Base-by-base conservation (phyloP, 2,113 vertebrate species). In the Chloropsis hardwickii region DNA sequence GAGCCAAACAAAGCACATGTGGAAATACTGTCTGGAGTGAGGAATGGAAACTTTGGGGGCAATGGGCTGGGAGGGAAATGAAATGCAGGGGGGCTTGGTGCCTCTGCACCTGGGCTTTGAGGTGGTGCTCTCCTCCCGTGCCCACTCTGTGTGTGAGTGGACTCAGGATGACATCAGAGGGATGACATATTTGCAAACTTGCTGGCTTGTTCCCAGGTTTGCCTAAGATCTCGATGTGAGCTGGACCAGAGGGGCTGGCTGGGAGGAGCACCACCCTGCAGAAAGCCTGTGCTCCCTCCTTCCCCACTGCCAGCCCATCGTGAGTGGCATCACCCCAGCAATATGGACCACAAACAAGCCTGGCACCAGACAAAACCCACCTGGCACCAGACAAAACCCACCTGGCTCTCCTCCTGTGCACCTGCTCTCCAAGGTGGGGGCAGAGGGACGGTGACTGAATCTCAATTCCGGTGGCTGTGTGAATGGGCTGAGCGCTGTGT, bases 1-100 rank as follows among this genome's bases (percentile, higher is more conserved):
- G 67, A 93, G 92, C 86, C 96, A 96, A 94, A 92, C 87, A 91
- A 93, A 96, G 81, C 90, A 69, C 65, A 6, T 4, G 9, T 3
- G 7, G 57, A 91, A 95, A 82, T 27, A 42, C 14, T 37, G 77
- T 83, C 91, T 76, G 0, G 0, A 79, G 76, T 33, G 77, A 85
- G 53, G 78, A 90, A n/a, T 77, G 71, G 94, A 93, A 86, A 83
- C n/a, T 86, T 66, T 6, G 28, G 60, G 84, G 56, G n/a, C 61
- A 79, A 58, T 5, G 22, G 54, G n/a, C 33, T 61, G 66, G 42
- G 61, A 62, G 15, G 31, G 35, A 44, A 60, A 47, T n/a, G 19
- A 91, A 88, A 51, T 24, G 27, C 27, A 48, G 44, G 0, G 4
- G 66, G 33, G 58, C 33, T 57, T 1, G 4, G 67, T 86, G 48